Base-by-base conservation (phyloP, 2,888 invertebrate species). In the Drepana falcataria region DNA sequence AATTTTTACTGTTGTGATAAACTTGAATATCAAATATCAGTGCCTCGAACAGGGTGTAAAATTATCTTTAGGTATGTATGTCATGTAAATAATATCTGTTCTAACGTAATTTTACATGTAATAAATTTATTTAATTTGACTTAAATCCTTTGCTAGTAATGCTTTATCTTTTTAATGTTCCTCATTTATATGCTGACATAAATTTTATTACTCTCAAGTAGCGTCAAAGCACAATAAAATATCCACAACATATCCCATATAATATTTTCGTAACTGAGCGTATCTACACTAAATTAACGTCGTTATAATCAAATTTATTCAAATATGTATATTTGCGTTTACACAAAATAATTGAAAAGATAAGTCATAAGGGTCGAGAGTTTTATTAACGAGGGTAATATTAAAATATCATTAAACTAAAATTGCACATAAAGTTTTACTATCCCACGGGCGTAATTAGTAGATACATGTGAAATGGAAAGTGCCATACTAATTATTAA, bases 351-450 rank as follows among this genome's bases (percentile, higher is more conserved):
- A 61, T 57, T 61, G 55, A 58, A 53, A 61, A 54, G 59, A 58
- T 34, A 21, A 21, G 21, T 21, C 49, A 60, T 55, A 66, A 49
- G 53, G 49, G 57, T 59, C 49, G 55, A 53, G 53, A 56, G 58
- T 61, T 65, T 59, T 60, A 53, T 49, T 55, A 57, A 59, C 68
- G 59, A 51, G 62, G 60, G 63, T 62, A 52, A 58, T 66, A 71
- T 73, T 71, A 70, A 68, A 68, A 60, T 61, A 61, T 61, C 60
- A 66, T 73, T 70, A 67, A 58, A 59, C 63, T 61, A 51, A 57
- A 65, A 71, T 60, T 65, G 60, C 58, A 55, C 53, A 7, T 52
- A 62, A 64, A 60, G 64, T 61, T 64, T 54, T 56, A 68, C 62
- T 64, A 59, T 62, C 68, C 68, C 68, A 52, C 37, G 64, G 60